phyloP scores from a whole-genome alignment of 2,888 invertebrate genomes.

The Stenodema calcarata region DNA sequence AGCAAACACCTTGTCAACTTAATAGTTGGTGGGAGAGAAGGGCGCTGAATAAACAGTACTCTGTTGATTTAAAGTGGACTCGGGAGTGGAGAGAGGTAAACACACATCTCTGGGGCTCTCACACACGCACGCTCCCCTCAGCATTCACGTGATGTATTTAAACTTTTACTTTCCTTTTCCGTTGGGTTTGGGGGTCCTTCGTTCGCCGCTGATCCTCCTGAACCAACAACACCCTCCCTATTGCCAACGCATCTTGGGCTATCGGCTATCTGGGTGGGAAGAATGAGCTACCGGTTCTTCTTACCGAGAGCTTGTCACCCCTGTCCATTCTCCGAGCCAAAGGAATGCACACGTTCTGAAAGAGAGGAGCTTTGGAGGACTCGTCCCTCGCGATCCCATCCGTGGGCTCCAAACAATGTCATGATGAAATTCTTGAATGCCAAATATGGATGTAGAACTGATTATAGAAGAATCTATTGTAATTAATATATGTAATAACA shows the following conservation, averaged over 20 bases:
- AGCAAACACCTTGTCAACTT: slow-evolving; percentile 48
- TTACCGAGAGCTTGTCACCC: neutral
- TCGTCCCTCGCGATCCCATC: neutral
- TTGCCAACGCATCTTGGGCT: neutral
- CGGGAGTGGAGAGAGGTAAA: slow-evolving; percentile 35
- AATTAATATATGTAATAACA: no score
- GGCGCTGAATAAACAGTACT: slow-evolving; percentile 46
- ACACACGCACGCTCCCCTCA: neutral
- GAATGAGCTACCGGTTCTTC: neutral
- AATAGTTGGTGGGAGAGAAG: slow-evolving; percentile 49
- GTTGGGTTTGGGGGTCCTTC: neutral
- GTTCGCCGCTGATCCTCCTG: slow-evolving; percentile 31
- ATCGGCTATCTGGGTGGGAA: neutral
- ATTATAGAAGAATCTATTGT: no score
- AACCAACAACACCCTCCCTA: slow-evolving; percentile 16
- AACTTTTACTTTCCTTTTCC: slow-evolving; percentile 40
- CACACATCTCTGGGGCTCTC: slow-evolving; percentile 13
- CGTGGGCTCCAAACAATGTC: no score
- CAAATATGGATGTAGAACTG: no score
- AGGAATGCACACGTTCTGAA: neutral
- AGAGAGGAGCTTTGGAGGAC: neutral
- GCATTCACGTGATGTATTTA: slow-evolving; percentile 30
- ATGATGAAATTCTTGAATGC: no score
- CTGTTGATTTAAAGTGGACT: slow-evolving; percentile 48
- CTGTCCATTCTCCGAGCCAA: neutral